Conservation (phyloP, 2,888 invertebrate genomes). For the Apomyelois bistriatella region DNA sequence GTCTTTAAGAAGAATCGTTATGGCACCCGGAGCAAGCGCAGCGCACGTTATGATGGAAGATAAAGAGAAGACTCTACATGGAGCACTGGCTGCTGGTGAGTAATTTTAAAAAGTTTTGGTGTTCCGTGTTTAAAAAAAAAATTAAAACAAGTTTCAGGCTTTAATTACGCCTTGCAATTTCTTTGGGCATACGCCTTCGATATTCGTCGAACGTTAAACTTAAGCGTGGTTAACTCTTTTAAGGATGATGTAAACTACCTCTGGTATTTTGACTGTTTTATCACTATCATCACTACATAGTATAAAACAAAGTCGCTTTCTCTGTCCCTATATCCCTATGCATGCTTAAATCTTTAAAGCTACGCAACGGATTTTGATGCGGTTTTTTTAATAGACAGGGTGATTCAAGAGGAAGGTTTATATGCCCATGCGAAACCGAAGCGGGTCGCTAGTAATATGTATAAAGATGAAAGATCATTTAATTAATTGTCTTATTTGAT, state of each 20-base stretch:
- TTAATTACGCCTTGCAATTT: not conserved
- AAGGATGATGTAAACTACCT: no score
- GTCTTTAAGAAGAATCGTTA: conserved; percentile 69
- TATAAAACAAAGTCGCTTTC: no score
- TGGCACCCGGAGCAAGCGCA: conserved; percentile 80
- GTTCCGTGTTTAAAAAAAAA: no score
- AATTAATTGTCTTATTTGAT: not conserved
- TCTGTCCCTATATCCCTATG: no score
- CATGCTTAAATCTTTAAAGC: no score
- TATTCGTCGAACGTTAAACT: conserved; percentile 21
- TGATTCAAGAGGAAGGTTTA: no score
- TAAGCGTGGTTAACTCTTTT: conserved; percentile 38
- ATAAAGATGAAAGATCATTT: not conserved
- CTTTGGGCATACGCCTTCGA: conserved; percentile 20
- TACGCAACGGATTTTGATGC: no score
- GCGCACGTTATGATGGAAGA: conserved; percentile 77
- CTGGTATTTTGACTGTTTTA: no score
- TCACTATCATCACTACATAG: no score
- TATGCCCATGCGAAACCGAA: no score
- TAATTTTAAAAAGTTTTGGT: conserved; percentile 17
- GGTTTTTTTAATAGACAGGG: no score
- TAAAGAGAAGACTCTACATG: conserved; percentile 68
- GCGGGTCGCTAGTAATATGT: no score
- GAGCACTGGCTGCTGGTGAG: conserved; percentile 57
- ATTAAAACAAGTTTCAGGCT: conserved; percentile 10